Evolutionary conservation across 2,113 vertebrate species (phyloP), one percentile per base, ranked within the genome.

Genomic region (Poicephalus meyeri): DNA sequence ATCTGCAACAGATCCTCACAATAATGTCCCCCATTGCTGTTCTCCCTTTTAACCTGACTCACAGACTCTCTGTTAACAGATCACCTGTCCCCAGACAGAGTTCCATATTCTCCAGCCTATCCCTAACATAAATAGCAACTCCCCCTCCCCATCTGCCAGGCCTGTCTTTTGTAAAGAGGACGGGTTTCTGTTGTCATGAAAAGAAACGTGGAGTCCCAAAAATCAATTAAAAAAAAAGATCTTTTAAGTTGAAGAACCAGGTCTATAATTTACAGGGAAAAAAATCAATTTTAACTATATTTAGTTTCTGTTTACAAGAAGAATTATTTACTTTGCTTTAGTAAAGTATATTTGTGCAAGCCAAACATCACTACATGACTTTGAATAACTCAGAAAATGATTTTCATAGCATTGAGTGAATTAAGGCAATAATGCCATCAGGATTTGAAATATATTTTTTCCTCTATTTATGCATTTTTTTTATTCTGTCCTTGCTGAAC

Each of bases 281-380:
- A 74, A 87, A 49, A 42, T 72, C 35, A 42, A 69, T 92, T 95
- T 89, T 87, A 80, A 88, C 42, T 66, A 46, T 80, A 61, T 93
- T 95, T 88, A 58, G 35, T 70, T 91, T 89, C 81, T 91, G 46
- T 91, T 93, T 93, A 91, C 79, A 66, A 69, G 55, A 85, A 85
- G 33, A 95, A 93, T 83, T 91, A 86, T 88, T 94, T 96, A 73
- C 81, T 82, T 89, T 12, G 1, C 24, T 69, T 88, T 50, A 79
- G 53, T 56, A 94, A 91, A 94, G 91, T 76, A 53, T 71, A 80
- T 91, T 91, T 93, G 53, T 85, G 26, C 58, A 90, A 93, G 42
- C 25, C 47, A 89, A 95, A 91, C 44, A 58, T 56, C 35, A 58
- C 92, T 87, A 89, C 9, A 13, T 1, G 16, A 46, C 50, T 87